A percentile compares a stretch with the other conserved stretches of the same genome.
These are phyloP conservation scores for Anguilla japonica DNA, from an alignment of 2,113 vertebrate species.

Conservation along the genomic window DNA sequence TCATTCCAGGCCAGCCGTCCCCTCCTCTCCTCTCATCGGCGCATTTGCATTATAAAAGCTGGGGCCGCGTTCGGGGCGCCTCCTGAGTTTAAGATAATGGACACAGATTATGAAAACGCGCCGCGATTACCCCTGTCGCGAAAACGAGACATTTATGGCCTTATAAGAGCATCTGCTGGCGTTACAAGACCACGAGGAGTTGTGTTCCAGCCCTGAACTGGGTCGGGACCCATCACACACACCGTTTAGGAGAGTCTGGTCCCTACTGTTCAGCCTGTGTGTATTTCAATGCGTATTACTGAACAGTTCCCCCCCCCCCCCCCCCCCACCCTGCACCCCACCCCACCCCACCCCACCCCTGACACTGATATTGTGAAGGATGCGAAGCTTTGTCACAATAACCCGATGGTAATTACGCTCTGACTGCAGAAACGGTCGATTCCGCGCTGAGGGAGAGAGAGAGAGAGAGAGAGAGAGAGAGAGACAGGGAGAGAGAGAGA, in stretches of 20 bases:
- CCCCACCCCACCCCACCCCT: neutral
- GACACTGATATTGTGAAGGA: neutral
- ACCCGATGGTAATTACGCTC: constrained; percentile 11
- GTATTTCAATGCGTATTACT: neutral
- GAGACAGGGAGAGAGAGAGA: too few relatives aligned
- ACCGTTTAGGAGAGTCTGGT: neutral
- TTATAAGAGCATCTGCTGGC: neutral
- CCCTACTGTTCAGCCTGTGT: neutral
- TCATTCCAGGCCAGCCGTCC: neutral
- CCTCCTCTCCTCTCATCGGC: neutral
- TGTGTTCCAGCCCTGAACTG: neutral
- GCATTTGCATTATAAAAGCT: neutral
- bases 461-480: too few relatives aligned
- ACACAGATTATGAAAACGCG: neutral
- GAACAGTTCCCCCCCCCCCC: neutral
- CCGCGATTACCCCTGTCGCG: neutral
- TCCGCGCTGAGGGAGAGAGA: neutral
- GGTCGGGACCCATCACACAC: neutral
- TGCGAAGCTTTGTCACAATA: neutral
- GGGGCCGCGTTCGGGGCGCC: neutral
- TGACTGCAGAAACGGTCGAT: constrained; percentile 20
- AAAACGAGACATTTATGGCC: neutral
- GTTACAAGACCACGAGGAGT: neutral
- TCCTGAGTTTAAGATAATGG: neutral
- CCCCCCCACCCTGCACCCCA: too few relatives aligned